These are phyloP conservation scores for Drosophila triauraria DNA, from an alignment of 1,140 invertebrate genomes.

Conservation along the genomic window DNA sequence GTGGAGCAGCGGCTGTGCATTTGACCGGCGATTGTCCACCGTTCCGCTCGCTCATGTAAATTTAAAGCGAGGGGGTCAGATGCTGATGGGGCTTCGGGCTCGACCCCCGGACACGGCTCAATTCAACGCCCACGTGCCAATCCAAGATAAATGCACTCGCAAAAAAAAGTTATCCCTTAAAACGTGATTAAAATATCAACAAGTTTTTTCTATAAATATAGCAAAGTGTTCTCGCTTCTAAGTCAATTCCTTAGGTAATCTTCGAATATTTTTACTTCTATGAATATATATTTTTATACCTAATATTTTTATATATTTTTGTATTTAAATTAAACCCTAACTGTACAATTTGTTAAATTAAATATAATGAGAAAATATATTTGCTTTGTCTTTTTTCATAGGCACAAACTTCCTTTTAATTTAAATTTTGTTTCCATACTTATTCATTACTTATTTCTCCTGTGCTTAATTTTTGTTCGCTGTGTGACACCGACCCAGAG, in stretches of 20 bases:
- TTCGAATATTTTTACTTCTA: too few relatives aligned
- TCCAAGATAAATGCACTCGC: conserved; percentile 20
- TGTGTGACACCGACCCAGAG: conserved; percentile 2
- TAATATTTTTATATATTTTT: too few relatives aligned
- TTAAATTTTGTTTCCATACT: not conserved
- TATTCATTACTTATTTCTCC: not conserved
- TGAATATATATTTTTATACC: too few relatives aligned
- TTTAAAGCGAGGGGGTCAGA: conserved; percentile 52
- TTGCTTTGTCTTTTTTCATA: not conserved
- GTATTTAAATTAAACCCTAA: too few relatives aligned
- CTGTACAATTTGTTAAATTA: too few relatives aligned
- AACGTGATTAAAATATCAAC: too few relatives aligned
- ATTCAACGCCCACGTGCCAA: conserved; percentile 74
- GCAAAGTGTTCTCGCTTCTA: too few relatives aligned
- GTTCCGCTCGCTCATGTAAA: conserved; percentile 55
- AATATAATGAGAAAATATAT: too few relatives aligned
- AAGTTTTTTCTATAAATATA: too few relatives aligned
- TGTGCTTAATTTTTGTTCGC: not conserved
- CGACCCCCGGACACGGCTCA: conserved; percentile 29
- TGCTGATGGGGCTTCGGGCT: conserved; percentile 23
- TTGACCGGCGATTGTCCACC: conserved; percentile 58
- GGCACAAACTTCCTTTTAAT: not conserved
- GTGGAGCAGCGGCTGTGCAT: conserved; percentile 27
- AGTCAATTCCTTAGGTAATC: too few relatives aligned
- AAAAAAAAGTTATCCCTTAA: not conserved